A percentile compares a stretch with the other conserved stretches of the same genome.
Evolutionary conservation across 2,113 vertebrate species (phyloP).

Genomic region (Burhinus bistriatus): DNA sequence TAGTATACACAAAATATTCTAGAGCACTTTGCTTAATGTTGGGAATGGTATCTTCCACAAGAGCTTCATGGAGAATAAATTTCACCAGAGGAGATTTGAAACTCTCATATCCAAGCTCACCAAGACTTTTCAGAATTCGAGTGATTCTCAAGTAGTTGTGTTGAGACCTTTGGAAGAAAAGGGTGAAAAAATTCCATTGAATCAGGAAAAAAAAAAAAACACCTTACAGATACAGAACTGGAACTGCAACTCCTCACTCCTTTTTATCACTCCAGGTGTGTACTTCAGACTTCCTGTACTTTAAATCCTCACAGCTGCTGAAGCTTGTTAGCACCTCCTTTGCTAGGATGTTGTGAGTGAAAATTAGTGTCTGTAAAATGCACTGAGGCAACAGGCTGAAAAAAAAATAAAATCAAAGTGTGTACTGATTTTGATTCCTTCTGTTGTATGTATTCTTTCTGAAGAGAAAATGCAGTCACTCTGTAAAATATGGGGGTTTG

Average conservation of each 20-base stretch:
- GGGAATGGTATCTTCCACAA: constrained; percentile 86
- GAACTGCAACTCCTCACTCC: neutral
- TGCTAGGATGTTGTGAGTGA: neutral
- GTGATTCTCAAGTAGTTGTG: constrained; percentile 98
- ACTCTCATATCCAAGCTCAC: constrained; percentile 94
- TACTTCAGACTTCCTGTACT: neutral
- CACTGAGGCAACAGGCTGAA: neutral
- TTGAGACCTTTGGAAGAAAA: constrained; percentile 83
- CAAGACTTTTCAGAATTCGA: constrained; percentile 96
- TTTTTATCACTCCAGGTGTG: neutral
- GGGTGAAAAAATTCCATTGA: neutral
- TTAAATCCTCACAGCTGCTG: neutral
- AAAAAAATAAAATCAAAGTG: neutral
- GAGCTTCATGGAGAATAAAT: constrained; percentile 90
- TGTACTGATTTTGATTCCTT: neutral
- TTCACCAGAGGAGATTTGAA: constrained; percentile 92
- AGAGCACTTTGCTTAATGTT: constrained; percentile 94
- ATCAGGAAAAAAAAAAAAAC: neutral
- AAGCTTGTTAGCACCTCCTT: neutral
- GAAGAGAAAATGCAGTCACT: neutral
- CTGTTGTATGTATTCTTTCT: neutral
- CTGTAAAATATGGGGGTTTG: rapidly evolving
- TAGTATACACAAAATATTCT: constrained; percentile 96
- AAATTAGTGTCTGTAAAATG: neutral
- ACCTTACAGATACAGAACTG: neutral